Conservation (phyloP, 2,888 invertebrate species). For the Hirtodrosophila trivittata region DNA sequence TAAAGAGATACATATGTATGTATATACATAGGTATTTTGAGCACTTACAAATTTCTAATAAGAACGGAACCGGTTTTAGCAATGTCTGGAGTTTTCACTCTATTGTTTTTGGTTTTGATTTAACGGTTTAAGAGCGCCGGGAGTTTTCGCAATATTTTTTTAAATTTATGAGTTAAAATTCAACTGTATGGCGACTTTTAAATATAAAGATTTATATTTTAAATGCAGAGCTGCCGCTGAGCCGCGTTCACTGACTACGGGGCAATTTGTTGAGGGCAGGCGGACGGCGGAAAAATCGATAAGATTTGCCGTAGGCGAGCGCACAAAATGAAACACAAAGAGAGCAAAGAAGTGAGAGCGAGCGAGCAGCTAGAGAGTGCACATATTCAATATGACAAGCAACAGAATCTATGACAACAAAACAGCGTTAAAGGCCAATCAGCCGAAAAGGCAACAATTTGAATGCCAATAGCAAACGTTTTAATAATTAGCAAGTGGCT, state of each 20-base stretch:
- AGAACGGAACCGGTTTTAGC: constrained; percentile 47
- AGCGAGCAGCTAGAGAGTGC: constrained; percentile 3
- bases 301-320: constrained; percentile 48
- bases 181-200: neutral
- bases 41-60: constrained; percentile 43
- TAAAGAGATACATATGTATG: neutral
- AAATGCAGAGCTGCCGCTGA: constrained; percentile 27
- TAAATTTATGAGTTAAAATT: neutral
- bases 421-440: constrained; percentile 7
- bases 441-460: constrained; percentile 23
- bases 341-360: constrained; percentile 4
- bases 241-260: constrained; percentile 48
- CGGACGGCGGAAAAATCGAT: constrained; percentile 69
- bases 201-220: constrained; percentile 1
- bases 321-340: constrained; percentile 7
- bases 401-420: constrained; percentile 1
- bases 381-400: constrained; percentile 3
- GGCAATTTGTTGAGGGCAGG: constrained; percentile 41
- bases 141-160: too few species aligned
- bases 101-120: constrained; percentile 13
- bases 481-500: neutral
- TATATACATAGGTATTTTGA: constrained; percentile 7
- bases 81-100: constrained; percentile 16
- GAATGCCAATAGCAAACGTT: constrained; percentile 40
- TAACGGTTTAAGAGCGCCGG: constrained; percentile 12